These are phyloP conservation scores for Thalassophryne amazonica DNA, from an alignment of 2,797 vertebrate species.

Conservation along the genomic window DNA sequence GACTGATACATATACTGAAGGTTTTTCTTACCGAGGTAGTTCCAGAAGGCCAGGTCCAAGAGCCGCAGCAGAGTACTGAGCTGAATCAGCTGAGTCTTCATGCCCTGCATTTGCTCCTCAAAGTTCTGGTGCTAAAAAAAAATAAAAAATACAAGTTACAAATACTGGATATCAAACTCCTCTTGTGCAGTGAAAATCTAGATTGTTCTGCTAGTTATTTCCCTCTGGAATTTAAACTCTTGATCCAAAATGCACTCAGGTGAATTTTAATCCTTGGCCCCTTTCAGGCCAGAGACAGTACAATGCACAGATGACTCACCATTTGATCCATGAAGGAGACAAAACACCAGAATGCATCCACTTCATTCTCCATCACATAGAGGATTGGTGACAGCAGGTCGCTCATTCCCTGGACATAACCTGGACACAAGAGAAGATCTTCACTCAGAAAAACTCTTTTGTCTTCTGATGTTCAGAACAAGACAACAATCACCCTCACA, in stretches of 20 bases:
- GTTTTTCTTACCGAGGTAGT: slow-evolving; percentile 85
- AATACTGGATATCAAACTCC: no score
- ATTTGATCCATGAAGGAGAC: slow-evolving; percentile 95
- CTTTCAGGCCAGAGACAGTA: neutral
- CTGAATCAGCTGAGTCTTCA: slow-evolving; percentile 95
- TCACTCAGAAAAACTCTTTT: no score
- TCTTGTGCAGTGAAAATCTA: no score
- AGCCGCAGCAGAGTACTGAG: slow-evolving; percentile 91
- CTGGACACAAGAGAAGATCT: slow-evolving; percentile 56
- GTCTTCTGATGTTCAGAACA: no score
- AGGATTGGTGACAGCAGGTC: slow-evolving; percentile 94
- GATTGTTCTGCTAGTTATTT: no score
- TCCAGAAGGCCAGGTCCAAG: slow-evolving; percentile 92
- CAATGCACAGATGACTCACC: slow-evolving; percentile 70
- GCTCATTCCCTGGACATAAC: slow-evolving; percentile 97
- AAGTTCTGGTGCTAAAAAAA: slow-evolving; percentile 90
- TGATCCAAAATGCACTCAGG: no score
- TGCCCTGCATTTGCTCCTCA: slow-evolving; percentile 98
- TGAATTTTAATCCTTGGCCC: no score
- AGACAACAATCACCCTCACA: no score
- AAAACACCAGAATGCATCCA: slow-evolving; percentile 97
- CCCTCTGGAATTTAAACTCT: no score
- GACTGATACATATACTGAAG: no score
- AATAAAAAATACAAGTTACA: slow-evolving; percentile 3
- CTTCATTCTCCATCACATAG: slow-evolving; percentile 95